A percentile compares a stretch with the other conserved stretches of the same genome.
phyloP scores from a whole-genome alignment of 2,797 vertebrate species.

The Phrynocephalus vlangalii region DNA sequence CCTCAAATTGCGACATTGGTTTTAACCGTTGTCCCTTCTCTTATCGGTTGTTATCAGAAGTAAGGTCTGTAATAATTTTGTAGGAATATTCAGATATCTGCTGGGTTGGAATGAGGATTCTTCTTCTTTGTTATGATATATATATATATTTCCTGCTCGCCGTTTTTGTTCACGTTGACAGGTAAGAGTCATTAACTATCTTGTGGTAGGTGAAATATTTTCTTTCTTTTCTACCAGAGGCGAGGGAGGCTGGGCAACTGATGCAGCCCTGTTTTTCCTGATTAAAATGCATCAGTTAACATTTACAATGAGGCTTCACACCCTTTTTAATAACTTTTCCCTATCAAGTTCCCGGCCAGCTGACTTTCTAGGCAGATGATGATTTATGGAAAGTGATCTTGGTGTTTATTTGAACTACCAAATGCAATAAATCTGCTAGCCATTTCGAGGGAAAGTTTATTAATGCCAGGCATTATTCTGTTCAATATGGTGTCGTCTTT shows the following conservation, averaged over 20 bases:
- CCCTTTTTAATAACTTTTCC: constrained; percentile 70
- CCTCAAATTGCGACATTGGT: background rate
- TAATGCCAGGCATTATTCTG: constrained; percentile 80
- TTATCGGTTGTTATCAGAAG: background rate
- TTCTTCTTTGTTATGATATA: too few relatives aligned
- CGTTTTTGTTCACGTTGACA: background rate
- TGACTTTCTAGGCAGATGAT: constrained; percentile 71
- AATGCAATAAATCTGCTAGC: constrained; percentile 77
- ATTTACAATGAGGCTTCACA: constrained; percentile 73
- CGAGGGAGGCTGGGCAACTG: background rate
- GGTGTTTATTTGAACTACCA: constrained; percentile 77
- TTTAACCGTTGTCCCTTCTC: background rate
- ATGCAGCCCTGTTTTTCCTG: constrained; percentile 7
- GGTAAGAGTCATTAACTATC: too few relatives aligned
- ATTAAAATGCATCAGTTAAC: constrained; percentile 68
- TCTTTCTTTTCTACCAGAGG: background rate
- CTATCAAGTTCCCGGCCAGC: constrained; percentile 72
- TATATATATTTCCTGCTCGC: too few relatives aligned
- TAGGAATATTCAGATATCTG: background rate
- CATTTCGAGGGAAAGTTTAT: constrained; percentile 78
- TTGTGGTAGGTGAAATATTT: background rate
- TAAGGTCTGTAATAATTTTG: background rate
- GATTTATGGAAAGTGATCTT: constrained; percentile 76
- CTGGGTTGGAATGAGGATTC: too few relatives aligned
- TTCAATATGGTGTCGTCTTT: constrained; percentile 81